Evolutionary conservation across 2,888 invertebrate genomes (phyloP).

Genomic region (Ectobius pallidus): DNA sequence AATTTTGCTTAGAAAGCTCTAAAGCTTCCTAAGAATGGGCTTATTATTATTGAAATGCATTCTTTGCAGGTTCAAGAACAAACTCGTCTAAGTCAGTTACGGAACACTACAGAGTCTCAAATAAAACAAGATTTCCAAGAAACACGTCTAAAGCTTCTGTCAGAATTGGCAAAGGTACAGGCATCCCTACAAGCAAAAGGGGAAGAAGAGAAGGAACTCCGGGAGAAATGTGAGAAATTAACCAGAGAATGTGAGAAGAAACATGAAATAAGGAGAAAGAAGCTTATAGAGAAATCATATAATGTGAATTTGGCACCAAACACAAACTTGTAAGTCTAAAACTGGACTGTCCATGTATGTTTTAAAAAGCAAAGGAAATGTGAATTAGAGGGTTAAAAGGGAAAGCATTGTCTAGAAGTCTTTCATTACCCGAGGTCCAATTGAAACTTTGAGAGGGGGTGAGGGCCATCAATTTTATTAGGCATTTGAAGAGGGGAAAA

Average conservation of each 20-base stretch:
- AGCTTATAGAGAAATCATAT: conserved; percentile 42
- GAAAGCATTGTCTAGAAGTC: too few species aligned
- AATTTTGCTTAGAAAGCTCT: too few species aligned
- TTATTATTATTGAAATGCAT: too few species aligned
- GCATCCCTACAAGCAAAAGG: conserved; percentile 47
- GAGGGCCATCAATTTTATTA: too few species aligned
- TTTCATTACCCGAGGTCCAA: too few species aligned
- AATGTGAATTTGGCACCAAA: conserved; percentile 40
- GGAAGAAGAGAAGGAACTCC: conserved; percentile 45
- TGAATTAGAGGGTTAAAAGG: too few species aligned
- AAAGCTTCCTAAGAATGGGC: too few species aligned
- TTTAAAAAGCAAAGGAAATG: too few species aligned
- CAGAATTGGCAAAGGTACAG: conserved; percentile 49
- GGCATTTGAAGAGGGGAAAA: too few species aligned
- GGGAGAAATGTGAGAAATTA: conserved; percentile 47
- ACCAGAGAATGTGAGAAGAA: conserved; percentile 45
- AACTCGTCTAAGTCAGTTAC: conserved; percentile 46
- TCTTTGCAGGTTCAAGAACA: conserved; percentile 47
- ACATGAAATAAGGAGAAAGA: conserved; percentile 45
- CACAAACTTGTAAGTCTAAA: conserved; percentile 31
- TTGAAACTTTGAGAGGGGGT: too few species aligned
- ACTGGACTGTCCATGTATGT: too few species aligned
- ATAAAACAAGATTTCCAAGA: conserved; percentile 49
- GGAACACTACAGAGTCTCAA: conserved; percentile 42
- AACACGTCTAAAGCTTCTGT: conserved; percentile 47